These are phyloP conservation scores for Labeo rohita DNA, from an alignment of 2,113 vertebrate species.

Conservation along the genomic window DNA sequence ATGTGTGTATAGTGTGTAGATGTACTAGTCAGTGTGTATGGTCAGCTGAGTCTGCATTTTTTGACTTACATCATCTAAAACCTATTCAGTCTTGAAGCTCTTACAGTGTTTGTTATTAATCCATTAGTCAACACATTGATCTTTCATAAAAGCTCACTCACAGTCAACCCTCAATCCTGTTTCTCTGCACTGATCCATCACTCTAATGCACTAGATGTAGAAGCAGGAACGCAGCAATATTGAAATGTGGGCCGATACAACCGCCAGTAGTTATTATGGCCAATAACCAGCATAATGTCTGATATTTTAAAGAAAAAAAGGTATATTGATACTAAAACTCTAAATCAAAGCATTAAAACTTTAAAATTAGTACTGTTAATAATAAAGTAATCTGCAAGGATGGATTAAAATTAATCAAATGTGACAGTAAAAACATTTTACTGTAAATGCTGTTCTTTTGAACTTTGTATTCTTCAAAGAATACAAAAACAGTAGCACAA, in stretches of 20 bases:
- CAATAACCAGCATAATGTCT: neutral
- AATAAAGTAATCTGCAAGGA: neutral
- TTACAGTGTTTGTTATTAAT: slow-evolving; percentile 5
- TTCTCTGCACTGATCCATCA: neutral
- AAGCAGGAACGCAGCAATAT: neutral
- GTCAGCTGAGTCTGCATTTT: slow-evolving; percentile 9
- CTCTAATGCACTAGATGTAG: neutral
- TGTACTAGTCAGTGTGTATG: neutral
- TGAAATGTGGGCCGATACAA: neutral
- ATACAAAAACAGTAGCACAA: no score
- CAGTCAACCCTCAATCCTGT: neutral
- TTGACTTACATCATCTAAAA: neutral
- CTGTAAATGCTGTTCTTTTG: neutral
- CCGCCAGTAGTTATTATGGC: neutral
- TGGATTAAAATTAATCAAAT: neutral
- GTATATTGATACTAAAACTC: neutral
- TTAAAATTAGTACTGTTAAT: no score
- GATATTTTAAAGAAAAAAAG: neutral
- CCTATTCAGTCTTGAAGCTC: neutral
- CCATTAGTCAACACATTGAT: slow-evolving; percentile 38
- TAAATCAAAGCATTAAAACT: neutral
- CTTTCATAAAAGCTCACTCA: slow-evolving; percentile 20
- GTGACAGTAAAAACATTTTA: neutral
- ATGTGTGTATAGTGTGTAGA: neutral
- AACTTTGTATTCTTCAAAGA: no score